phyloP scores from a whole-genome alignment of 2,113 vertebrate species.

The Gallinago media region DNA sequence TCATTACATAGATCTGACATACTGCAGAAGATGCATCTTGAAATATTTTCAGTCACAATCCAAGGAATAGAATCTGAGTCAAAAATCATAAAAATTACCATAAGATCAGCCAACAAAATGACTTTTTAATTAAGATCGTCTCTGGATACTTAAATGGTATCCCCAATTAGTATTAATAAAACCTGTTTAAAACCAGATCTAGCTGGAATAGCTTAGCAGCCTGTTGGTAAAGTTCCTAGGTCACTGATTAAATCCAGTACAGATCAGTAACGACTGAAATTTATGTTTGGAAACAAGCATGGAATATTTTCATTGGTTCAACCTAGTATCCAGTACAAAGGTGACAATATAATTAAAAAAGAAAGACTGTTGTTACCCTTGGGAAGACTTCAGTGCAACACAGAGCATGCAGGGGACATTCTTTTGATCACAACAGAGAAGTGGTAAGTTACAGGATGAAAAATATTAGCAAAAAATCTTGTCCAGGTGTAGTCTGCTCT shows the following conservation, averaged over 20 bases:
- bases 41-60: slow-evolving; percentile 45
- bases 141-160: slow-evolving; percentile 13
- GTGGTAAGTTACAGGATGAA: not conserved
- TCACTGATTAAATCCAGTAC: slow-evolving; percentile 52
- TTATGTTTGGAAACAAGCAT: slow-evolving; percentile 8
- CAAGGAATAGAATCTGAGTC: slow-evolving; percentile 5
- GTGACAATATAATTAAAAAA: not conserved
- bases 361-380: not conserved
- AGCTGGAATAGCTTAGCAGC: not conserved
- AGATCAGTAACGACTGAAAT: not conserved
- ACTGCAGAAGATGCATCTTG: slow-evolving; percentile 25
- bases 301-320: not conserved
- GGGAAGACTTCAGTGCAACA: not conserved
- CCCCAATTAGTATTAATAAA: slow-evolving; percentile 26
- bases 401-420: not conserved
- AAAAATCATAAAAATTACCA: slow-evolving; percentile 19
- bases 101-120: not conserved
- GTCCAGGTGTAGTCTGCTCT: not conserved
- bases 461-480: not conserved
- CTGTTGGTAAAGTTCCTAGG: slow-evolving; percentile 33
- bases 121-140: slow-evolving; percentile 16
- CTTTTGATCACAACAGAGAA: not conserved
- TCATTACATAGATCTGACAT: slow-evolving; percentile 3
- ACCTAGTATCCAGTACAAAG: not conserved
- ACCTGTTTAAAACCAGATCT: slow-evolving; percentile 25